Evolutionary conservation across 1,140 invertebrate species (phyloP).

Genomic region (Tribolium castaneum): DNA sequence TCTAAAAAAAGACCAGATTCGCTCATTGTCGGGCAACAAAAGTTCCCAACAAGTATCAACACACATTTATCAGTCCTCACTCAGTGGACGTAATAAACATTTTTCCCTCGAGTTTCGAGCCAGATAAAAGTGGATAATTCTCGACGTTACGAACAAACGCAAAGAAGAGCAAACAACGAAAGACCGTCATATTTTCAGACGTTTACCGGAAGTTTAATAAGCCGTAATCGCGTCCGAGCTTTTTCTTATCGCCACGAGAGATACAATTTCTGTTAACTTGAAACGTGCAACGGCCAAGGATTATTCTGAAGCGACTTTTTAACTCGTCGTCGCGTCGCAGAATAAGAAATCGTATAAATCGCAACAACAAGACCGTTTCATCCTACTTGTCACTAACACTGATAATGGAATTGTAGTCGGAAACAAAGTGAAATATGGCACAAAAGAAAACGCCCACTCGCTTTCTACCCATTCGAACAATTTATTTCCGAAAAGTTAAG

Average conservation of each 20-base stretch:
- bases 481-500: background rate
- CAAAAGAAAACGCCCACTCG: background rate
- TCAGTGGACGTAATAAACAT: constrained; percentile 23
- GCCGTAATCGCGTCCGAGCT: constrained; percentile 11
- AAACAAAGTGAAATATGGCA: background rate
- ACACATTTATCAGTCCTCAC: constrained; percentile 13
- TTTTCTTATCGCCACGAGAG: background rate
- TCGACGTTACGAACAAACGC: constrained; percentile 3
- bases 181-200: background rate
- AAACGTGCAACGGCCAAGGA: background rate
- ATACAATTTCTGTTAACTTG: background rate
- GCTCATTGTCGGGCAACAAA: background rate
- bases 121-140: constrained; percentile 17
- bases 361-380: background rate
- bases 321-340: background rate
- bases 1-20: background rate
- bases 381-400: background rate
- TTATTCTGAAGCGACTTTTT: background rate
- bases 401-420: background rate
- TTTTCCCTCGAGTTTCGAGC: constrained; percentile 2
- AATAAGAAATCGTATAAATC: background rate
- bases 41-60: constrained; percentile 9
- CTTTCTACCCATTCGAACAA: background rate
- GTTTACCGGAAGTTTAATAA: constrained; percentile 25
- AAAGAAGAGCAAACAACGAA: constrained; percentile 15